phyloP scores from a whole-genome alignment of 2,113 vertebrate genomes.

The Cryptomyrus ogoouensis region DNA sequence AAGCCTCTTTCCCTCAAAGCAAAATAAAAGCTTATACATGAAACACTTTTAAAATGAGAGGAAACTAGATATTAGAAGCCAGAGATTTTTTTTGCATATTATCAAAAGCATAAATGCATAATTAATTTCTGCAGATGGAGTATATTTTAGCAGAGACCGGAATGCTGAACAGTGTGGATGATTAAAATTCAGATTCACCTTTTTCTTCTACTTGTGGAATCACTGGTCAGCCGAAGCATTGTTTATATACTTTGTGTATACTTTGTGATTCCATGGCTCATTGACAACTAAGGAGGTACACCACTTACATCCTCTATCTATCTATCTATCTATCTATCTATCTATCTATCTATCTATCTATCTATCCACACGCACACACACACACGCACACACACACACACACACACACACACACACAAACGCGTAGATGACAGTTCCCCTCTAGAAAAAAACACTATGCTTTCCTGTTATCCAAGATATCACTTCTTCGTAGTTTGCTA shows the following conservation, averaged over 20 bases:
- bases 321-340: not conserved
- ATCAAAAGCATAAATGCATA: conserved; percentile 57
- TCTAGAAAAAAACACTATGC: not conserved
- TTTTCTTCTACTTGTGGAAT: not conserved
- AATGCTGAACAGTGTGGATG: not conserved
- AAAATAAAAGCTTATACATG: conserved; percentile 43
- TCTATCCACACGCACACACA: too few relatives aligned
- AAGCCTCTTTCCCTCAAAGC: conserved; percentile 51
- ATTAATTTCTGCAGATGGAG: conserved; percentile 58
- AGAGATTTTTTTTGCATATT: conserved; percentile 34
- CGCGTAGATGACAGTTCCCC: not conserved
- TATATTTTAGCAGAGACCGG: conserved; percentile 6
- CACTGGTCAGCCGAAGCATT: not conserved
- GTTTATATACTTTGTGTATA: not conserved
- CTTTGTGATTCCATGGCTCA: not conserved
- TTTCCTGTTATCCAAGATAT: not conserved
- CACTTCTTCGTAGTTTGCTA: not conserved
- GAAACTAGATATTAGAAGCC: conserved; percentile 46
- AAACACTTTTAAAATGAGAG: conserved; percentile 59
- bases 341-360: too few relatives aligned
- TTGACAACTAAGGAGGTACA: not conserved
- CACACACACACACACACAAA: not conserved
- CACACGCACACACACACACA: not conserved
- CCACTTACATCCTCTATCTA: not conserved
- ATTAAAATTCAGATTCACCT: not conserved